Conservation (phyloP, 1,140 invertebrate genomes). For the Philopotamus ludificatus region DNA sequence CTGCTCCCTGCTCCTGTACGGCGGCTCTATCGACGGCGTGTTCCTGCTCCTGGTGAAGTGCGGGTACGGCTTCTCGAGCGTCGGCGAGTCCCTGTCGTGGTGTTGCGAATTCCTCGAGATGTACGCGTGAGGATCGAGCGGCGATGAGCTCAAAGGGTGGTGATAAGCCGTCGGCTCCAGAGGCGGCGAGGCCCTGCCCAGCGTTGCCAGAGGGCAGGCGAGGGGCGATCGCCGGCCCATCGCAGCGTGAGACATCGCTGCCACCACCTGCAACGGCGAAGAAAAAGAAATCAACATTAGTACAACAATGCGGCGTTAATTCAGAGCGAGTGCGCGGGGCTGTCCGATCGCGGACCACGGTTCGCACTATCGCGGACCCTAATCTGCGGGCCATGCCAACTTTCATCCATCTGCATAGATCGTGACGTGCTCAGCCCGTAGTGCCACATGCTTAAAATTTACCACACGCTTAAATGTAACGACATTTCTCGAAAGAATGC, state of each 20-base stretch:
- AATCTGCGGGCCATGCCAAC: no score
- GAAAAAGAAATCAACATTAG: conserved; percentile 8
- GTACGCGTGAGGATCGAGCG: conserved; percentile 51
- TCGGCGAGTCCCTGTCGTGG: conserved; percentile 42
- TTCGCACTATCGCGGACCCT: no score
- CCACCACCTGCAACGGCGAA: conserved; percentile 30
- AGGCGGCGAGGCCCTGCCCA: conserved; percentile 56
- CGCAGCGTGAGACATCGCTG: conserved; percentile 34
- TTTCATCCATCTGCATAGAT: no score
- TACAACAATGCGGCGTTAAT: no score
- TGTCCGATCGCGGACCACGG: no score
- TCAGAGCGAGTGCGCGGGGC: no score
- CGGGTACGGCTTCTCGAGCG: conserved; percentile 40
- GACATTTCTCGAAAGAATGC: no score
- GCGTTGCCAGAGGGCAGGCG: conserved; percentile 60
- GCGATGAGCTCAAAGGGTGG: conserved; percentile 51
- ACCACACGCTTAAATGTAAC: no score
- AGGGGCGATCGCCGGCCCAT: conserved; percentile 44
- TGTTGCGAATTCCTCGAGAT: conserved; percentile 50
- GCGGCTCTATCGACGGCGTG: conserved; percentile 32
- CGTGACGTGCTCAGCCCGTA: no score
- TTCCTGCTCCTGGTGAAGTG: conserved; percentile 34
- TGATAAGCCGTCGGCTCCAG: conserved; percentile 49
- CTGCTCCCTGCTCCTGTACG: conserved; percentile 30
- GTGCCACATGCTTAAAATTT: no score